These are phyloP conservation scores for Neopelma chrysocephalum DNA, from an alignment of 2,797 vertebrate species.

Conservation along the genomic window DNA sequence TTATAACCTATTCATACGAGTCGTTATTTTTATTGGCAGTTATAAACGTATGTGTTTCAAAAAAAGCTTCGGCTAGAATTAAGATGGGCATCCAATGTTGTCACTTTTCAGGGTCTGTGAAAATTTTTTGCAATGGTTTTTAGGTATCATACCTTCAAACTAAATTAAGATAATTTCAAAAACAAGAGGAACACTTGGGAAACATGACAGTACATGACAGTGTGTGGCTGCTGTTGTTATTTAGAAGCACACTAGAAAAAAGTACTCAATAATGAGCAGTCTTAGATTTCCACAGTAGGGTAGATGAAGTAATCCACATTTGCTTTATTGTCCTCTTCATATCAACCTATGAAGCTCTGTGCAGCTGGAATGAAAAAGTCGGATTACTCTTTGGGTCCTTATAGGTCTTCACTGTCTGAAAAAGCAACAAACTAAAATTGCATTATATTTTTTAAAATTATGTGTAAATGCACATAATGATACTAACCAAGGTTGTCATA, in stretches of 20 bases:
- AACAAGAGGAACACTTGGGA: background rate
- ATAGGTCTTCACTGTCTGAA: background rate
- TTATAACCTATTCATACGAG: background rate
- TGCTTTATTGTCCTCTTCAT: background rate
- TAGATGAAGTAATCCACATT: background rate
- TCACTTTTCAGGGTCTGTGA: background rate
- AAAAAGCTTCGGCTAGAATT: background rate
- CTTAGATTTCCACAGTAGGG: background rate
- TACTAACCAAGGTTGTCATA: background rate
- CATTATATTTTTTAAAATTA: background rate
- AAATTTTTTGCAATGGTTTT: background rate
- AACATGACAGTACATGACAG: background rate
- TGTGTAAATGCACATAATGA: background rate
- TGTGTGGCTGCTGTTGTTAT: background rate
- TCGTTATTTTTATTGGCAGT: background rate
- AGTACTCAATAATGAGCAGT: fast-evolving
- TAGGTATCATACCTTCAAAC: background rate
- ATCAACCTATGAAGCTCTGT: background rate
- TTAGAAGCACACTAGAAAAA: background rate
- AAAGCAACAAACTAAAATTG: background rate
- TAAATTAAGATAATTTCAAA: background rate
- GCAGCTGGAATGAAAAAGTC: background rate
- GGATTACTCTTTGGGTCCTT: background rate
- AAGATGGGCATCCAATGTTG: background rate
- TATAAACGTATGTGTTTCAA: background rate